Evolutionary conservation across 2,888 invertebrate species (phyloP).

Genomic region (Eulithis prunata): DNA sequence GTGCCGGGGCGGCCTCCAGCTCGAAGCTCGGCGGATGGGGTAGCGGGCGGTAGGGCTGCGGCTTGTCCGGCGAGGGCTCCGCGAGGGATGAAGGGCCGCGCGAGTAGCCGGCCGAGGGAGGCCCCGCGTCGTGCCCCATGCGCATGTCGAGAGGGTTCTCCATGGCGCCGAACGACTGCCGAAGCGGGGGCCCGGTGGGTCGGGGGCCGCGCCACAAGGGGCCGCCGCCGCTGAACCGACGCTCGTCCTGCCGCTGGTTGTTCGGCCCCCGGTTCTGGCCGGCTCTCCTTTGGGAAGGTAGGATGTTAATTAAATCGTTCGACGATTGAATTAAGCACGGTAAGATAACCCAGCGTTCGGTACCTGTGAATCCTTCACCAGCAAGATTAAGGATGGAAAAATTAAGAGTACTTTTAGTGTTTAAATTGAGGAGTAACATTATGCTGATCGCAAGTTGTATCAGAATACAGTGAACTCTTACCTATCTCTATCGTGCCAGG

Average conservation of each 20-base stretch:
- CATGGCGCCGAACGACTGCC: slow-evolving; percentile 64
- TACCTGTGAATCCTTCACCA: no score
- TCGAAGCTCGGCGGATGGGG: slow-evolving; percentile 69
- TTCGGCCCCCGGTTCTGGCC: slow-evolving; percentile 18
- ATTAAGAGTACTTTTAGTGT: no score
- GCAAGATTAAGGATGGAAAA: no score
- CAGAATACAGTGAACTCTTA: not conserved
- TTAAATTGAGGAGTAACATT: not conserved
- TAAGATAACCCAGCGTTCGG: no score
- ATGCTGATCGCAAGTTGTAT: no score
- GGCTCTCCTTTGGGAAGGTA: slow-evolving; percentile 12
- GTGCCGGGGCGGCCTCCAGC: slow-evolving; percentile 59
- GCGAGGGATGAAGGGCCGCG: slow-evolving; percentile 1
- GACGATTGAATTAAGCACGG: no score
- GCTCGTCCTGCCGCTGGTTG: slow-evolving; percentile 23
- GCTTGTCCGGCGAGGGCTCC: slow-evolving; percentile 29
- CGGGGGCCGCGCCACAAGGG: slow-evolving; percentile 39
- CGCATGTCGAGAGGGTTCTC: slow-evolving; percentile 73
- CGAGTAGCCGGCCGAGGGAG: slow-evolving; percentile 25
- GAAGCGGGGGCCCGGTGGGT: slow-evolving; percentile 44
- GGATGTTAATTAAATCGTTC: not conserved
- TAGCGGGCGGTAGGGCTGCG: slow-evolving; percentile 52
- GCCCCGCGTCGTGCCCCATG: slow-evolving; percentile 51
- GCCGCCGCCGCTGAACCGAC: slow-evolving; percentile 26
- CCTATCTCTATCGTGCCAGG: slow-evolving; percentile 48